phyloP scores from a whole-genome alignment of 1,140 invertebrate species.

The Drosophila azteca region DNA sequence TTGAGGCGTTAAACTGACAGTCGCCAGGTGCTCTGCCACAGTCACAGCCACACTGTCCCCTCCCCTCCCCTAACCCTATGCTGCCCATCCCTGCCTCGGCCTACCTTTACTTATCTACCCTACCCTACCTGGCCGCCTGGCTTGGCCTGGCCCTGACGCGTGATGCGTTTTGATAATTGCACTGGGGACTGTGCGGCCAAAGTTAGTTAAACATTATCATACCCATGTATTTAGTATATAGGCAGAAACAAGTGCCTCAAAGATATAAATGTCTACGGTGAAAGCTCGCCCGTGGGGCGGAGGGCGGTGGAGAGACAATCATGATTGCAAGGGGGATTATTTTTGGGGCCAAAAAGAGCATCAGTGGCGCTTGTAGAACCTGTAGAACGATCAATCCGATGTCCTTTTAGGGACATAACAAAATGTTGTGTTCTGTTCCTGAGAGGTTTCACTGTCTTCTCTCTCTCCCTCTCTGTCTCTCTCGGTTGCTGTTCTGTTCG shows the following conservation, averaged over 20 bases:
- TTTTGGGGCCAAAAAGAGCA: no score
- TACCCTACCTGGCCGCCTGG: background rate
- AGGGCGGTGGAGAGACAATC: no score
- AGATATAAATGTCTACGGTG: slow-evolving; percentile 2
- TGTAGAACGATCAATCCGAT: no score
- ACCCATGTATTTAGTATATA: slow-evolving; percentile 7
- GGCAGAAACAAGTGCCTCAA: background rate
- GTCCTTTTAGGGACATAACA: no score
- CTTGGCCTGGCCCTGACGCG: slow-evolving; percentile 41
- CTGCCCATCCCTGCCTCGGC: background rate
- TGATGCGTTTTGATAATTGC: slow-evolving; percentile 53
- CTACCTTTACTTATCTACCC: slow-evolving; percentile 27
- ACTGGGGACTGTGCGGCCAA: slow-evolving; percentile 30
- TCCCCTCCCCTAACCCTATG: no score
- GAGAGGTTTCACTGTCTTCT: no score
- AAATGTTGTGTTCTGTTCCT: no score
- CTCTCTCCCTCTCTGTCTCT: no score
- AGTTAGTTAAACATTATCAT: slow-evolving; percentile 36
- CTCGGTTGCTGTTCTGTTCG: slow-evolving; percentile 26
- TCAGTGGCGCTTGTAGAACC: no score
- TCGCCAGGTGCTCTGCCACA: slow-evolving; percentile 6
- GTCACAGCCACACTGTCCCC: background rate
- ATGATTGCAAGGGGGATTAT: no score
- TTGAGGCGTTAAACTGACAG: slow-evolving; percentile 68
- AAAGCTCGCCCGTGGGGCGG: no score